Evolutionary conservation across 1,140 invertebrate species (phyloP).

Genomic region (Zaprionus gabonicus): DNA sequence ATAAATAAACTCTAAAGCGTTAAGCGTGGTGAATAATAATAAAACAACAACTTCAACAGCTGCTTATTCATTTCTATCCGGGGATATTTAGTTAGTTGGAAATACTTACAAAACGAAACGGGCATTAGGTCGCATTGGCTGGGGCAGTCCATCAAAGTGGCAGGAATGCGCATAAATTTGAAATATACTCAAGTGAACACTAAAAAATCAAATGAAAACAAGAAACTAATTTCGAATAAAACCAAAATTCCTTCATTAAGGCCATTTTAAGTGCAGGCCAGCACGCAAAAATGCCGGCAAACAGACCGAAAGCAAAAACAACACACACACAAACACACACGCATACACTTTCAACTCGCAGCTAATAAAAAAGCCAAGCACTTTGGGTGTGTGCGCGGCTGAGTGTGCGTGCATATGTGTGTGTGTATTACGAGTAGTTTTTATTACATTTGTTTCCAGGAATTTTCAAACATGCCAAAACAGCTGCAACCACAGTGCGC

Average conservation of each 20-base stretch:
- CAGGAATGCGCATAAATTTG: slow-evolving; percentile 63
- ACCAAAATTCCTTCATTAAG: slow-evolving; percentile 70
- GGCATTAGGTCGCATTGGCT: slow-evolving; percentile 20
- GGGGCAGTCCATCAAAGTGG: slow-evolving; percentile 39
- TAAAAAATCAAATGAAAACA: slow-evolving; percentile 78
- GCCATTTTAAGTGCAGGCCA: slow-evolving; percentile 66
- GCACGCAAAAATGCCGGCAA: slow-evolving; percentile 66
- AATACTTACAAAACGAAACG: slow-evolving; percentile 37
- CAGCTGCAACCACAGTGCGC: slow-evolving; percentile 71
- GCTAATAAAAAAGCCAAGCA: slow-evolving; percentile 74
- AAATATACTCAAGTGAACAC: slow-evolving; percentile 51
- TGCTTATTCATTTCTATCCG: neutral
- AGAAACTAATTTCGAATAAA: slow-evolving; percentile 69
- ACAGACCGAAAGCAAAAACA: slow-evolving; percentile 44
- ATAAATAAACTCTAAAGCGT: slow-evolving; percentile 67
- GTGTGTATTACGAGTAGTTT: slow-evolving; percentile 75
- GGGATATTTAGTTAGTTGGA: slow-evolving; percentile 23
- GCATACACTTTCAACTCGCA: slow-evolving; percentile 59
- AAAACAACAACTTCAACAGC: neutral
- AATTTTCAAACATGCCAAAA: slow-evolving; percentile 81
- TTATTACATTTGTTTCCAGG: slow-evolving; percentile 83
- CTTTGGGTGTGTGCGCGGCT: slow-evolving; percentile 30
- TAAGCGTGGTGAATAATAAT: slow-evolving; percentile 32
- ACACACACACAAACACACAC: slow-evolving; percentile 21
- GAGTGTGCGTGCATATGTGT: slow-evolving; percentile 23